Base-by-base conservation (phyloP, 2,113 vertebrate genomes). In the Tricholaema leucomelas region DNA sequence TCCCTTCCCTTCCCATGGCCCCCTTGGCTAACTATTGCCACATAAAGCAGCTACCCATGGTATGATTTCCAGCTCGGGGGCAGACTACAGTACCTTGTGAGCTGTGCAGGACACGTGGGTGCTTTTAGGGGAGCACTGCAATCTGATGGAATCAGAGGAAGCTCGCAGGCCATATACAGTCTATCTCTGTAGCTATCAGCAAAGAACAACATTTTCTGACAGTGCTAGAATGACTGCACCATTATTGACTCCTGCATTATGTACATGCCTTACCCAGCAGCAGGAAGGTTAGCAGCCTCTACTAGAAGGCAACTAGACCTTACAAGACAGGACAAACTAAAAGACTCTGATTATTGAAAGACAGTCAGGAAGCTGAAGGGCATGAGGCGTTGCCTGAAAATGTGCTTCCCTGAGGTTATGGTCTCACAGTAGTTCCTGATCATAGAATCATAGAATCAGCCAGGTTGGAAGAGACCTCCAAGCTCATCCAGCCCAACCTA, bases 221-320 rank as follows among this genome's bases (percentile, higher is more conserved):
- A 28, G 25, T 19, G 8, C 17, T 48, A 87, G 35, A 40, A 31
- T 56, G 33, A 44, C 7, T 50, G 5, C 31, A 44, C 7, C 33
- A 20, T 35, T 58, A 69, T 64, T 82, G 60, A 80, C 23, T 33
- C n/a, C 23, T 1, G 3, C 13, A 56, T 21, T 0, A 0, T 21
- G 35, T 35, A 63, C 55, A 18, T 36, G 35, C 44, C 33, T 31
- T 50, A 73, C 59, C 5, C 42, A 46, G 33, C 1, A 4, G 8
- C 12, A 70, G 55, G 42, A 11, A 55, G 5, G 18, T 28, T 65
- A 66, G 40, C 21, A 66, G 36, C 27, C 7, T 74, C 46, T n/a
- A 7, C 15, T 20, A 20, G 3, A 85, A 9, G 40, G 10, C 28
- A 8, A 52, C 10, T 20, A 60, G 18, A 60, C 21, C 19, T 35